Conservation (phyloP, 2,888 invertebrate genomes). For the Eupithecia subumbrata region DNA sequence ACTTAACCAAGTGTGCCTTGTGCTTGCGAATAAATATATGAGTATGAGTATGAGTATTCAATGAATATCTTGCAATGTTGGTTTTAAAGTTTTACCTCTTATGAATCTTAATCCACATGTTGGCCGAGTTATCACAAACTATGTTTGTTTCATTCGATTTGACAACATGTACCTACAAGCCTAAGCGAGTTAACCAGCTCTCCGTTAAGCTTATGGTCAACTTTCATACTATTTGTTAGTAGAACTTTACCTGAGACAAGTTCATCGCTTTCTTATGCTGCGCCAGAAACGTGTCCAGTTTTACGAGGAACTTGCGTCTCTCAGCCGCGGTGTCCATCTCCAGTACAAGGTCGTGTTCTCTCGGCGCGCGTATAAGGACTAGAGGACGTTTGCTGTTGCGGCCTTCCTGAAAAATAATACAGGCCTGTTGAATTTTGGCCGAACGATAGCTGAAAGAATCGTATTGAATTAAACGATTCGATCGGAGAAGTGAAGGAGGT, state of each 20-base stretch:
- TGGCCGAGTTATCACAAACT: conserved; percentile 7
- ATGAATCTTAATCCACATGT: not conserved
- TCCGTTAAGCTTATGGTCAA: not conserved
- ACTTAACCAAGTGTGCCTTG: no score
- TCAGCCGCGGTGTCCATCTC: conserved; percentile 93
- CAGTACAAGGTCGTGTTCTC: conserved; percentile 96
- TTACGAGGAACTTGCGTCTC: conserved; percentile 93
- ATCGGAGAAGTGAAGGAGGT: no score
- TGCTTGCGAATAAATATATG: no score
- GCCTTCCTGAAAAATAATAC: conserved; percentile 76
- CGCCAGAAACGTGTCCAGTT: conserved; percentile 92
- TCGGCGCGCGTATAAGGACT: conserved; percentile 90
- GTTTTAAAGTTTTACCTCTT: not conserved
- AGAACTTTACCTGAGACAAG: conserved; percentile 84
- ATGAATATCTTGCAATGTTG: not conserved
- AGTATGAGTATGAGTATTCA: no score
- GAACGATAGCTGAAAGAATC: not conserved
- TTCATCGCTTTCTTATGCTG: conserved; percentile 93
- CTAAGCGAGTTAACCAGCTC: not conserved
- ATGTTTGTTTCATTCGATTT: not conserved
- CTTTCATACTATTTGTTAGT: no score
- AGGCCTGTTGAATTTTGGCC: not conserved
- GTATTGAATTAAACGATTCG: not conserved
- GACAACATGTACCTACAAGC: not conserved
- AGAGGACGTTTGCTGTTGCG: conserved; percentile 91